These are phyloP conservation scores for Amazonetta brasiliensis DNA, from an alignment of 2,797 vertebrate genomes.

Conservation along the genomic window DNA sequence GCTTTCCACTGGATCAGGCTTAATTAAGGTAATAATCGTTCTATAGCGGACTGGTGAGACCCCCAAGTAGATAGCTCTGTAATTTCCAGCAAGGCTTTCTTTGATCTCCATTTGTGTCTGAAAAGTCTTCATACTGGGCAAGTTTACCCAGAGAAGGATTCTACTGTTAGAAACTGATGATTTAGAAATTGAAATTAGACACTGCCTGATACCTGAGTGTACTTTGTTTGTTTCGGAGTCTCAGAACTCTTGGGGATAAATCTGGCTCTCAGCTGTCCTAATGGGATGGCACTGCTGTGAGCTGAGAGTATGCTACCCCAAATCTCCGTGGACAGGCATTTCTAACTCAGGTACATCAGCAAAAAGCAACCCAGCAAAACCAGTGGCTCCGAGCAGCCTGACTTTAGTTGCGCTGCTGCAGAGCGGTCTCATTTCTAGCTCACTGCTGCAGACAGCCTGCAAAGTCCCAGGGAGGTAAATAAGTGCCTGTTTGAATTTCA, in stretches of 20 bases:
- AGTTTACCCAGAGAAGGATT: conserved; percentile 37
- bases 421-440: not conserved
- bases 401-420: not conserved
- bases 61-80: not conserved
- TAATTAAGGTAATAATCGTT: conserved; percentile 63
- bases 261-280: not conserved
- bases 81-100: conserved; percentile 51
- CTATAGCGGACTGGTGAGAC: conserved; percentile 1
- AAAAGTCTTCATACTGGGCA: not conserved
- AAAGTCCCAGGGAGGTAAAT: not conserved
- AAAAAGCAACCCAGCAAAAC: not conserved
- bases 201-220: not conserved
- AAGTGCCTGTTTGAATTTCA: not conserved
- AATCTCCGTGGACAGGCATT: not conserved
- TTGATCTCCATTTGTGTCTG: conserved; percentile 57
- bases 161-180: conserved; percentile 27
- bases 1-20: conserved; percentile 41
- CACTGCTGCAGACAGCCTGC: not conserved
- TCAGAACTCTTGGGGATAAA: not conserved
- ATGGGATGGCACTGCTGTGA: not conserved
- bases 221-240: conserved; percentile 33
- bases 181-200: conserved; percentile 52
- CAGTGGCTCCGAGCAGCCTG: not conserved
- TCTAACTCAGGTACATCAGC: not conserved
- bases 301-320: not conserved